Evolutionary conservation across 2,888 invertebrate species (phyloP).

Genomic region (Junonia oenone): DNA sequence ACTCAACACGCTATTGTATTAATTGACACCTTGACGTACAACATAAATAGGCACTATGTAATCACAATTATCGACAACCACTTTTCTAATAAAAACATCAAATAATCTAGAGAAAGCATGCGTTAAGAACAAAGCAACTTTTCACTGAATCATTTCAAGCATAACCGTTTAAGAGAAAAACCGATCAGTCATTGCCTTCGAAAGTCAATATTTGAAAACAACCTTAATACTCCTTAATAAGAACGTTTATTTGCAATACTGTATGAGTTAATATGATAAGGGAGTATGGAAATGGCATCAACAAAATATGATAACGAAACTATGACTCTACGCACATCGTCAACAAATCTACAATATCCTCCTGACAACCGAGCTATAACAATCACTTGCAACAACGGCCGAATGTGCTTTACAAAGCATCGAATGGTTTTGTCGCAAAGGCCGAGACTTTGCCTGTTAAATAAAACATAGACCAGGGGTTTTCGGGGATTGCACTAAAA

Average conservation of each 20-base stretch:
- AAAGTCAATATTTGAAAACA: slow-evolving; percentile 37
- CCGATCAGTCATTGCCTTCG: slow-evolving; percentile 57
- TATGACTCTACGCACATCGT: neutral
- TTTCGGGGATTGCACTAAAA: too few species aligned
- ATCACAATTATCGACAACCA: neutral
- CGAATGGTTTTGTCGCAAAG: too few species aligned
- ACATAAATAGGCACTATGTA: neutral
- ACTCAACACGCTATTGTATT: neutral
- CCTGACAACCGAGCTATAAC: too few species aligned
- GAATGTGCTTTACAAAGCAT: too few species aligned
- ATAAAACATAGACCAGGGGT: too few species aligned
- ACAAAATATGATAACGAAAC: neutral
- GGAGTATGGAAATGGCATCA: neutral
- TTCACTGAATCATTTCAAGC: slow-evolving; percentile 59
- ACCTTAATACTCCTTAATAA: slow-evolving; percentile 8
- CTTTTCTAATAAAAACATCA: neutral
- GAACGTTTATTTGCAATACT: slow-evolving; percentile 5
- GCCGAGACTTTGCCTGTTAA: too few species aligned
- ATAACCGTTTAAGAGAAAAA: slow-evolving; percentile 65
- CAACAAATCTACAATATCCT: too few species aligned
- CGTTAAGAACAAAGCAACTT: slow-evolving; percentile 36
- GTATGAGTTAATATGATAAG: neutral
- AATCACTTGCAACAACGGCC: too few species aligned
- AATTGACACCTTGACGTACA: neutral
- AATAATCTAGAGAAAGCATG: slow-evolving; percentile 34